Percentiles rank a stretch among this genome's conserved stretches.
phyloP scores from a whole-genome alignment of 2,888 invertebrate genomes.

The Tyria jacobaeae region DNA sequence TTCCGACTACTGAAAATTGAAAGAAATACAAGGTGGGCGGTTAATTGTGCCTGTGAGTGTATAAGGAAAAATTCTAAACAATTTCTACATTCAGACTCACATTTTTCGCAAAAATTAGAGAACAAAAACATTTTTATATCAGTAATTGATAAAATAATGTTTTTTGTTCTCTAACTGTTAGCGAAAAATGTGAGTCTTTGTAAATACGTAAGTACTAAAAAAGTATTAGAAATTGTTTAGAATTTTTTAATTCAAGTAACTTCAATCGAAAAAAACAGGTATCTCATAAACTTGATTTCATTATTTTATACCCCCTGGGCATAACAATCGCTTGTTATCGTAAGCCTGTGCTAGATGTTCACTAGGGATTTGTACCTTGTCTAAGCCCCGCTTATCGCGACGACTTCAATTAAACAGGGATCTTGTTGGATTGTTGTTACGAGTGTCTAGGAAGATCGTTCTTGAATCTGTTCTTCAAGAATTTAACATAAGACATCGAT shows the following conservation, averaged over 20 bases:
- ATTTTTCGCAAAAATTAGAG: no score
- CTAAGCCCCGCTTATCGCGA: slow-evolving; percentile 53
- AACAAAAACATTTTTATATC: no score
- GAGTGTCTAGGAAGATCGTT: slow-evolving; percentile 6
- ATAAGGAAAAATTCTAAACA: not conserved
- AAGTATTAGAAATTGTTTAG: no score
- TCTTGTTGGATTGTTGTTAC: slow-evolving; percentile 41
- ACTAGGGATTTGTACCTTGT: slow-evolving; percentile 37
- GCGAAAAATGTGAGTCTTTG: no score
- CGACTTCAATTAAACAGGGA: slow-evolving; percentile 56
- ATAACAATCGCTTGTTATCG: slow-evolving; percentile 20
- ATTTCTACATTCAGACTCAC: not conserved
- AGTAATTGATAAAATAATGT: no score
- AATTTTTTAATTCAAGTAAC: not conserved
- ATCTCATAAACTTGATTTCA: slow-evolving; percentile 8
- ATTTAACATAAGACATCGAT: not conserved
- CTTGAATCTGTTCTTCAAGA: not conserved
- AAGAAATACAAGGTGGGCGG: no score
- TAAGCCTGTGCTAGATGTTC: slow-evolving; percentile 32
- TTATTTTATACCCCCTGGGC: slow-evolving; percentile 18
- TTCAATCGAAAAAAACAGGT: not conserved
- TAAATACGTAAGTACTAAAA: no score
- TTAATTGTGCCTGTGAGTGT: no score
- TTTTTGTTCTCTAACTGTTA: no score
- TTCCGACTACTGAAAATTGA: no score